These are phyloP conservation scores for Metopolophium dirhodum DNA, from an alignment of 1,140 invertebrate genomes.

Conservation along the genomic window DNA sequence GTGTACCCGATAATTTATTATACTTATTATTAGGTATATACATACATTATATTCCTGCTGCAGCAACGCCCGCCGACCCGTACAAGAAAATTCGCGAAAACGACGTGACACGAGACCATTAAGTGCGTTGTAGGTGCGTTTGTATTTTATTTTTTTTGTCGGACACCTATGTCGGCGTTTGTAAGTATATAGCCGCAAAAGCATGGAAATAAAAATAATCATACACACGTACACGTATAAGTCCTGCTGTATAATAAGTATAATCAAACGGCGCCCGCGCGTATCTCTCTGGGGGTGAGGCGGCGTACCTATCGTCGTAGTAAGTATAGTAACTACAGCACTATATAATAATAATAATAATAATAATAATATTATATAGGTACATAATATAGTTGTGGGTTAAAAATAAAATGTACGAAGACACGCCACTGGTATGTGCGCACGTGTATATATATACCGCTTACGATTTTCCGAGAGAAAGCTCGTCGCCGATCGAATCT, in stretches of 20 bases:
- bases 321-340: not conserved
- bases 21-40: not conserved
- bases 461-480: not conserved
- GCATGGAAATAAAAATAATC: not conserved
- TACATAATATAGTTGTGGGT: not conserved
- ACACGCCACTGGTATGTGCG: slow-evolving; percentile 9
- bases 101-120: slow-evolving; percentile 45
- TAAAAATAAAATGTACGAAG: not conserved
- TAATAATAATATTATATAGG: not conserved
- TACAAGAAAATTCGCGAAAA: not conserved
- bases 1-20: not conserved
- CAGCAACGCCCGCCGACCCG: not conserved
- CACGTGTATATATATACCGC: not conserved
- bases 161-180: not conserved
- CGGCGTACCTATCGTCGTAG: no score
- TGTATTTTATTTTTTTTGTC: not conserved
- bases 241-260: not conserved
- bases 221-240: not conserved
- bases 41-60: no score
- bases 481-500: not conserved
- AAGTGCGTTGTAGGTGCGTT: not conserved
- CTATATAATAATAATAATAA: not conserved
- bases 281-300: not conserved
- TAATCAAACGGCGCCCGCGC: not conserved
- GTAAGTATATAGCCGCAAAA: not conserved